A percentile compares a stretch with the other conserved stretches of the same genome.
Evolutionary conservation across 2,113 vertebrate species (phyloP).

Genomic region (Pungitius pungitius): DNA sequence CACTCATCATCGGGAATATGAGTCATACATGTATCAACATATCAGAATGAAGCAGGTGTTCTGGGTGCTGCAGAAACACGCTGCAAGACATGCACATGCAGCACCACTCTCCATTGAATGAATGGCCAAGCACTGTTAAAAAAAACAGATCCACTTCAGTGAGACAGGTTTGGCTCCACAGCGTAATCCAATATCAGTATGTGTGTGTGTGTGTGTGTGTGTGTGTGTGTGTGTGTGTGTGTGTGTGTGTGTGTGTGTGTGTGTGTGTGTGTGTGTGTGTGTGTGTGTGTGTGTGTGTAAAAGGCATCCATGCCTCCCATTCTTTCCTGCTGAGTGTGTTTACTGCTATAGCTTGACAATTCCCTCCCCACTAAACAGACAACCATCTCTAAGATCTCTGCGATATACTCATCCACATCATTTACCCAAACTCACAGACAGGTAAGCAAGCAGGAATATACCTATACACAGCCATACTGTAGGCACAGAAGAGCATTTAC

Average conservation of each 20-base stretch:
- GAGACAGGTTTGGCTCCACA: constrained; percentile 31
- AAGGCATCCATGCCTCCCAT: constrained; percentile 9
- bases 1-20: constrained; percentile 27
- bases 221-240: constrained; percentile 3
- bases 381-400: constrained; percentile 6
- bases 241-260: constrained; percentile 11
- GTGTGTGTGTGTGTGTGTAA: constrained; percentile 14
- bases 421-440: neutral
- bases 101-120: constrained; percentile 8
- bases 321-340: constrained; percentile 36
- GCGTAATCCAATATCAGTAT: constrained; percentile 39
- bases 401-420: constrained; percentile 16
- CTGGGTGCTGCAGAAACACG: constrained; percentile 28
- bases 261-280: constrained; percentile 18
- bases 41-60: constrained; percentile 35
- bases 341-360: constrained; percentile 24
- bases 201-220: constrained; percentile 1
- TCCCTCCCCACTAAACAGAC: constrained; percentile 28
- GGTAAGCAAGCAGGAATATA: neutral
- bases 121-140: constrained; percentile 15
- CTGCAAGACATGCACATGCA: neutral
- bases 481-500: constrained; percentile 12
- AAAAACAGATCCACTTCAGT: constrained; percentile 25
- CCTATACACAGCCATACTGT: neutral
- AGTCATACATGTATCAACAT: constrained; percentile 37